Evolutionary conservation across 2,888 invertebrate species (phyloP).

Genomic region (Andrena marginata): DNA sequence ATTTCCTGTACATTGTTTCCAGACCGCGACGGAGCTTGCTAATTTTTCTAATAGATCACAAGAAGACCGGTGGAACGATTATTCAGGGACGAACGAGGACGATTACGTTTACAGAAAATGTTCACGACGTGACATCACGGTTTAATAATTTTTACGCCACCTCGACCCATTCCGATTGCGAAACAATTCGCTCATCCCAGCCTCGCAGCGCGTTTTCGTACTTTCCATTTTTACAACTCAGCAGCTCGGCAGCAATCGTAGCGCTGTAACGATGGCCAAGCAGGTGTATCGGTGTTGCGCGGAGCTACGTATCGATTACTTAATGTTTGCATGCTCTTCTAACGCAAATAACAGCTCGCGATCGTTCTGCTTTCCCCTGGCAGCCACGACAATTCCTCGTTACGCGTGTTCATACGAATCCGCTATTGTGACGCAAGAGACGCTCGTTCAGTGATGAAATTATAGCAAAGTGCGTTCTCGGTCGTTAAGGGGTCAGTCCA

Average conservation of each 20-base stretch:
- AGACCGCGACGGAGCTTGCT: neutral
- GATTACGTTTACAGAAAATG: neutral
- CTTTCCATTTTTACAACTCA: conserved; percentile 16
- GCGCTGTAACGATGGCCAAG: neutral
- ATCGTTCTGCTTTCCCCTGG: conserved; percentile 49
- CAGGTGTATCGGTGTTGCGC: neutral
- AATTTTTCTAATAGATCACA: neutral
- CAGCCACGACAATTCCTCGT: conserved; percentile 43
- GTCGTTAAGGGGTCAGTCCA: too few relatives aligned
- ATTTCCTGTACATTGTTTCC: neutral
- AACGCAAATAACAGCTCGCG: conserved; percentile 1
- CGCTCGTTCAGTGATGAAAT: conserved; percentile 54
- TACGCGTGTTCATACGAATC: conserved; percentile 23
- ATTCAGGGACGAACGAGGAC: neutral
- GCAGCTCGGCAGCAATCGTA: neutral
- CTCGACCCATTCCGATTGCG: neutral
- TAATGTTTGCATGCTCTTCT: neutral
- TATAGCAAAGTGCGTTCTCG: conserved; percentile 48
- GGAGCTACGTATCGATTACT: conserved; percentile 5
- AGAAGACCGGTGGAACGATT: neutral
- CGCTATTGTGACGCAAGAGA: conserved; percentile 46
- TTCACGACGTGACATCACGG: neutral
- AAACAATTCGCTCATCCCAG: conserved; percentile 3
- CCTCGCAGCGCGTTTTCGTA: neutral
- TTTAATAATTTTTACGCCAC: neutral